Conservation (phyloP, 2,113 vertebrate genomes). For the Pseudorasbora parva region DNA sequence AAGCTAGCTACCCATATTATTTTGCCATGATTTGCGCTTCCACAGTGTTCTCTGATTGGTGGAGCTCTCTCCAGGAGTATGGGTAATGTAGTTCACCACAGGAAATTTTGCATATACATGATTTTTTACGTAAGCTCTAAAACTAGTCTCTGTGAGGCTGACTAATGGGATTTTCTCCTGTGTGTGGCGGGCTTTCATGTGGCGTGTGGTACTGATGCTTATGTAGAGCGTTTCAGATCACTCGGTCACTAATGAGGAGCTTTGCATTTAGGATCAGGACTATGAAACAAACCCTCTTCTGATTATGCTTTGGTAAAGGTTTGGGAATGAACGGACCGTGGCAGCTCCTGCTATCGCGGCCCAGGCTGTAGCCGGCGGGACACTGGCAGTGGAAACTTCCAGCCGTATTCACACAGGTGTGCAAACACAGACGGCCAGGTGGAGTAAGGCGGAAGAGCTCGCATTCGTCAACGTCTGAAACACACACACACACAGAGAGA, state of each 20-base stretch:
- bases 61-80: neutral
- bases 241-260: too few relatives aligned
- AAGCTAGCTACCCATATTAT: neutral
- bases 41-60: neutral
- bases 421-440: conserved; percentile 76
- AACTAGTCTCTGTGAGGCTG: neutral
- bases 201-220: too few relatives aligned
- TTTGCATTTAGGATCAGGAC: too few relatives aligned
- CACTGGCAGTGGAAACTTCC: conserved; percentile 85
- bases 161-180: neutral
- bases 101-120: neutral
- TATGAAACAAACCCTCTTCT: neutral
- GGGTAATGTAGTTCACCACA: neutral
- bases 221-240: neutral
- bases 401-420: conserved; percentile 81
- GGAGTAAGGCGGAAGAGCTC: conserved; percentile 75
- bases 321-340: conserved; percentile 70
- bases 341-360: conserved; percentile 73
- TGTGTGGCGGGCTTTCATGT: too few relatives aligned
- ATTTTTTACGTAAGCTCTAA: neutral
- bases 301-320: too few relatives aligned
- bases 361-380: conserved; percentile 77
- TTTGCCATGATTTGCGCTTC: neutral
- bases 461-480: conserved; percentile 84
- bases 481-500: conserved; percentile 10